Percentiles rank a stretch among this genome's conserved stretches.
Evolutionary conservation across 2,888 invertebrate genomes (phyloP).

Genomic region (Hermaeophaga mercurialis): DNA sequence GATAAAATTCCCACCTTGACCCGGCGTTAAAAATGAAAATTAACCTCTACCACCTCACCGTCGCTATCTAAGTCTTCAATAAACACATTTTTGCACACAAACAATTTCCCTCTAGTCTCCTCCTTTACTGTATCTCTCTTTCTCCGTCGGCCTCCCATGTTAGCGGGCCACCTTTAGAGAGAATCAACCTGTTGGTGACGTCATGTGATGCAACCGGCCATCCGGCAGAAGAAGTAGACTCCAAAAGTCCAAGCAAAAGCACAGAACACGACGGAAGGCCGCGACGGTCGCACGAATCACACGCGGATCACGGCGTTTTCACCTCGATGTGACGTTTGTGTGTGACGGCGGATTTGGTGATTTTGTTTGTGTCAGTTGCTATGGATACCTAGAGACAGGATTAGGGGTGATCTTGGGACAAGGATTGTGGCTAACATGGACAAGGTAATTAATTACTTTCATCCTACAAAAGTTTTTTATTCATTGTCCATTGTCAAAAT

Average conservation of each 20-base stretch:
- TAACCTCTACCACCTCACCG: neutral
- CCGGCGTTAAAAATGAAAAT: neutral
- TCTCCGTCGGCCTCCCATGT: constrained; percentile 47
- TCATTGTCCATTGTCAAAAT: too few species aligned
- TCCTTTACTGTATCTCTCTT: constrained; percentile 24
- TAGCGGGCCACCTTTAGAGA: constrained; percentile 51
- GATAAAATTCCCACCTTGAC: neutral
- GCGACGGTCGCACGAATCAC: constrained; percentile 17
- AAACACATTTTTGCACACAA: neutral
- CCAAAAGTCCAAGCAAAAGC: constrained; percentile 23
- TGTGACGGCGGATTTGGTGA: constrained; percentile 15
- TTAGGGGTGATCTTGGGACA: neutral
- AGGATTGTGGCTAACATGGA: constrained; percentile 11
- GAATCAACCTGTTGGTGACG: constrained; percentile 54
- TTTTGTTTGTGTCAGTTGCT: constrained; percentile 18
- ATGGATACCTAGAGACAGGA: constrained; percentile 15
- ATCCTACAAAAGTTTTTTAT: too few species aligned
- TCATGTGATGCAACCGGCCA: constrained; percentile 43
- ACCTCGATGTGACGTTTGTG: constrained; percentile 14
- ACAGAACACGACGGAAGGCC: constrained; percentile 30
- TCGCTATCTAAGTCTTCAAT: neutral
- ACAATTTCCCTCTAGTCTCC: constrained; percentile 1
- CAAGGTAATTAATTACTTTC: constrained; percentile 10
- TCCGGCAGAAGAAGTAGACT: constrained; percentile 21
- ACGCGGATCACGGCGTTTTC: constrained; percentile 5